phyloP scores from a whole-genome alignment of 2,113 vertebrate species.

The Leucopsar rothschildi region DNA sequence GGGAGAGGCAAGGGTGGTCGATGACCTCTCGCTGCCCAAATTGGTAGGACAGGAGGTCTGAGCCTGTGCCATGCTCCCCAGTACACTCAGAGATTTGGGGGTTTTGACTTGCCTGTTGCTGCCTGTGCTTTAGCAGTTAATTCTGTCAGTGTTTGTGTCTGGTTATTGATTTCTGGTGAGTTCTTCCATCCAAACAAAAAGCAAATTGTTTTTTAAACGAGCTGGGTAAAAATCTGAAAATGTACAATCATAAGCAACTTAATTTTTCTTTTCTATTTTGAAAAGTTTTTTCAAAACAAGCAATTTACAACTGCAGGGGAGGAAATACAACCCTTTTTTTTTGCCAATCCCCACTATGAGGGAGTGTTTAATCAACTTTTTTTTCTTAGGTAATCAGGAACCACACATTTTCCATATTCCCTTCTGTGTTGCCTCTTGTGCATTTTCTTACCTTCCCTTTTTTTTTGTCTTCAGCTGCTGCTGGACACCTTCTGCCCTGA shows the following conservation, averaged over 20 bases:
- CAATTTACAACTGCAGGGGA: background rate
- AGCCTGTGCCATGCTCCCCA: background rate
- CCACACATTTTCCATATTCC: background rate
- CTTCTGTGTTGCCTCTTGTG: background rate
- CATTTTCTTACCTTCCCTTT: background rate
- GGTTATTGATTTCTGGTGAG: background rate
- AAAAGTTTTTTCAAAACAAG: background rate
- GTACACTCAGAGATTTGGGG: background rate
- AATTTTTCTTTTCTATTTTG: background rate
- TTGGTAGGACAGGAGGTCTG: background rate
- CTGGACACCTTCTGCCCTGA: background rate
- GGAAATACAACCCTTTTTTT: background rate
- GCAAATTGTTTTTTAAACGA: background rate
- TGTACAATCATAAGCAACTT: background rate
- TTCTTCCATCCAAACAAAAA: background rate
- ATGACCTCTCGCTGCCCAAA: background rate
- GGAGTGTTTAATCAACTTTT: rapidly evolving
- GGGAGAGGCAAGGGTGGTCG: background rate
- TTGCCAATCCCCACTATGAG: background rate
- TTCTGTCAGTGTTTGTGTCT: background rate
- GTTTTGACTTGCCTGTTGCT: background rate
- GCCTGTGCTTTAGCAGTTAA: background rate
- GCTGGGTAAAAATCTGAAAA: background rate
- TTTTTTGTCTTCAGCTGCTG: background rate
- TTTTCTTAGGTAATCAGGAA: background rate